Conservation (phyloP, 2,888 invertebrate genomes). For the Helobdella robusta region DNA sequence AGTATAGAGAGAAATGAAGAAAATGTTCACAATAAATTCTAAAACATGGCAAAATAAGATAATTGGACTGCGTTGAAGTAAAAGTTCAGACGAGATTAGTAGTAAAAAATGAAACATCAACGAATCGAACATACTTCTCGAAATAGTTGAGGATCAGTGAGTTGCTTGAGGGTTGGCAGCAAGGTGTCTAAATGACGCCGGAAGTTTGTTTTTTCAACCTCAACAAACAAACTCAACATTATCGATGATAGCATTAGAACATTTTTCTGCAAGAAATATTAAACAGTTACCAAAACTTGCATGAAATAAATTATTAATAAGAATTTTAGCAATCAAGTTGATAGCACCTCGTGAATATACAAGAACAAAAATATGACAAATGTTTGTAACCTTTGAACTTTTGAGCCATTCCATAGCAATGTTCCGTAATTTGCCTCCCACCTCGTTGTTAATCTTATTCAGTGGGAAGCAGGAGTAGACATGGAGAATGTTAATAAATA, state of each 20-base stretch:
- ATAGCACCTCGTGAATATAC: not conserved
- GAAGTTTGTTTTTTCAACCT: constrained; percentile 65
- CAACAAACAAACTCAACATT: constrained; percentile 68
- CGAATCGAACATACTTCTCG: constrained; percentile 30
- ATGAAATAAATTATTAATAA: not conserved
- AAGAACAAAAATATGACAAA: not conserved
- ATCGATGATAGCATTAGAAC: constrained; percentile 66
- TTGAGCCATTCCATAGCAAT: constrained; percentile 19
- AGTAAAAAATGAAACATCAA: not conserved
- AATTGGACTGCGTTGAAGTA: too few relatives aligned
- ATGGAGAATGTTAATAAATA: too few relatives aligned
- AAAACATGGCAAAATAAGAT: too few relatives aligned
- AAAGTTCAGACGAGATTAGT: not conserved
- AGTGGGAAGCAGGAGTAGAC: too few relatives aligned
- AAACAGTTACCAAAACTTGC: too few relatives aligned
- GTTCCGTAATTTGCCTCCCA: not conserved
- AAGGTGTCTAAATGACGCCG: constrained; percentile 58
- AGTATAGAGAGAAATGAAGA: too few relatives aligned
- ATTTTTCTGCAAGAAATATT: constrained; percentile 15
- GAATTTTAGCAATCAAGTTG: not conserved
- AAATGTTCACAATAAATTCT: too few relatives aligned
- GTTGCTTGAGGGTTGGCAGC: constrained; percentile 57
- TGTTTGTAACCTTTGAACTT: constrained; percentile 3
- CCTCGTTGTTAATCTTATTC: not conserved
- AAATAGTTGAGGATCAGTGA: constrained; percentile 47